These are phyloP conservation scores for Microdon myrmicae DNA, from an alignment of 2,888 invertebrate genomes.

Conservation along the genomic window DNA sequence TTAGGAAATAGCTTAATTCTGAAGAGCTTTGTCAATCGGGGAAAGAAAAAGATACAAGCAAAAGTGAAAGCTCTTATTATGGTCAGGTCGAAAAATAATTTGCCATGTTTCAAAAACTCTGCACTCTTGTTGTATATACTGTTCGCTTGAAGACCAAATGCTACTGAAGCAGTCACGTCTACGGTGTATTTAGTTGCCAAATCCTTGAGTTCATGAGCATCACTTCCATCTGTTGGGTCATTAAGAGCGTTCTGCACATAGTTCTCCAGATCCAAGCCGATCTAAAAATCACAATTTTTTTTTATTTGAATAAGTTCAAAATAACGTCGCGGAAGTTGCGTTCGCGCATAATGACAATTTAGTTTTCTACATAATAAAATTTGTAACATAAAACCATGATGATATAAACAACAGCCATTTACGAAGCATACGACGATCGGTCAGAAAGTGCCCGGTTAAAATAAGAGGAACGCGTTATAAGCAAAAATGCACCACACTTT, in stretches of 20 bases:
- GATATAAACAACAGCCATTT: no score
- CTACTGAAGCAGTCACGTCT: conserved; percentile 68
- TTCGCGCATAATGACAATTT: no score
- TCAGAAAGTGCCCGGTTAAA: no score
- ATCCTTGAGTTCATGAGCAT: conserved; percentile 60
- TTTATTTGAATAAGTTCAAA: no score
- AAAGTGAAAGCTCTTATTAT: conserved; percentile 57
- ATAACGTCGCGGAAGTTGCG: no score
- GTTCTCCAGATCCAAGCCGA: conserved; percentile 56
- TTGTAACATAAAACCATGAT: no score
- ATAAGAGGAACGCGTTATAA: no score
- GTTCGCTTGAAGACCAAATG: conserved; percentile 67
- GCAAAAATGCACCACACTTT: no score
- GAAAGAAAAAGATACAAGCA: conserved; percentile 60
- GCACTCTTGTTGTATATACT: conserved; percentile 64
- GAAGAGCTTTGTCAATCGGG: conserved; percentile 57
- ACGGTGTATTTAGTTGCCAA: conserved; percentile 62
- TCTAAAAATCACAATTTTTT: no score
- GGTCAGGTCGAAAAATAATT: conserved; percentile 55
- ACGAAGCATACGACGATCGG: no score
- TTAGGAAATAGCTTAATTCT: conserved; percentile 58
- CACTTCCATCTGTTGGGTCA: conserved; percentile 53
- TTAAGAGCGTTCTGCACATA: conserved; percentile 47
- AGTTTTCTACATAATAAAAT: no score
- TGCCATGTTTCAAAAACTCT: conserved; percentile 66